A percentile compares a stretch with the other conserved stretches of the same genome.
Evolutionary conservation across 2,888 invertebrate genomes (phyloP).

Genomic region (Cybosia mesomella): DNA sequence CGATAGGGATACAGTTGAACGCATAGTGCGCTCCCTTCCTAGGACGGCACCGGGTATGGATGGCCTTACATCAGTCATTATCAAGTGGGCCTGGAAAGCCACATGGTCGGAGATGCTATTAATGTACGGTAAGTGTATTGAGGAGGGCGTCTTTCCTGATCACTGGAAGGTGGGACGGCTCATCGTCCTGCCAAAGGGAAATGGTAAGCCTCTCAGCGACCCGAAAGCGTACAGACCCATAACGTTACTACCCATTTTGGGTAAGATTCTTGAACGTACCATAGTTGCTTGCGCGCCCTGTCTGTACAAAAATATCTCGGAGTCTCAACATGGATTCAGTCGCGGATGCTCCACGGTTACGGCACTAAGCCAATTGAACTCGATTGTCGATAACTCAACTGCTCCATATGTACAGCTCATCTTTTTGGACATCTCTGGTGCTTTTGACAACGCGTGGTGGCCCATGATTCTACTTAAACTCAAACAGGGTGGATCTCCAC

Average conservation of each 20-base stretch:
- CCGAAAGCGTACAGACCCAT: constrained; percentile 21
- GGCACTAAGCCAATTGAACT: not conserved
- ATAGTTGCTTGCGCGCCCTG: constrained; percentile 27
- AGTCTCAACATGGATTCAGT: constrained; percentile 52
- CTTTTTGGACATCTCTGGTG: constrained; percentile 54
- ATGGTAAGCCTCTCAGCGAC: constrained; percentile 35
- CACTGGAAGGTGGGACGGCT: constrained; percentile 47
- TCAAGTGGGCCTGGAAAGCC: not conserved
- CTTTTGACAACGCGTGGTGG: constrained; percentile 61
- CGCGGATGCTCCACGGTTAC: constrained; percentile 17
- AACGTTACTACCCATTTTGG: not conserved
- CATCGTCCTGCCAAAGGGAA: constrained; percentile 42
- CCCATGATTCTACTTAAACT: constrained; percentile 52
- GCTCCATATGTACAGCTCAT: constrained; percentile 45
- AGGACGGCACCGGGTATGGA: constrained; percentile 36
- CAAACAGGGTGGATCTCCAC: constrained; percentile 14
- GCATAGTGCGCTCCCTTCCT: constrained; percentile 37
- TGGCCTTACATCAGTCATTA: not conserved
- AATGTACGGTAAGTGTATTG: not conserved
- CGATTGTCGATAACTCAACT: not conserved
- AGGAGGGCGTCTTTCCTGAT: constrained; percentile 41
- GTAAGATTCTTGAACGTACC: not conserved
- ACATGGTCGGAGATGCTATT: not conserved
- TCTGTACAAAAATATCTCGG: constrained; percentile 28
- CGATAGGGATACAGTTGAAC: not conserved